Base-by-base conservation (phyloP, 2,888 invertebrate genomes). In the Lasioglossum oenotherae region DNA sequence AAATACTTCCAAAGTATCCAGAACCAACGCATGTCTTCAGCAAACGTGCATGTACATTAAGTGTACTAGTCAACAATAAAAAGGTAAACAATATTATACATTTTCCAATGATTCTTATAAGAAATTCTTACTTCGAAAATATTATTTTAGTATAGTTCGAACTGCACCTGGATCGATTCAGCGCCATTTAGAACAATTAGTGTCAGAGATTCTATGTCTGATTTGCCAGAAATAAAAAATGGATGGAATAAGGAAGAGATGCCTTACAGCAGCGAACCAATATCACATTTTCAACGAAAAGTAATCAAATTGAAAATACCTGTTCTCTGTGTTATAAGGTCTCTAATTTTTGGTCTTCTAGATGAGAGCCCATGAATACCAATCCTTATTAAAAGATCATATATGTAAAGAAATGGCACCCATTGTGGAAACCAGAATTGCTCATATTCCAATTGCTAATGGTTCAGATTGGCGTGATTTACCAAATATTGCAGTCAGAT, bases 381-480 rank as follows among this genome's bases (percentile, higher is more conserved):
- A 96, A 83, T 96, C 96, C 0, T 95, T 96, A 82, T 93, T 97
- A 57, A 95, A 96, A 14, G 98, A 98, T 94, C 98, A 98, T 92
- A 96, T 98, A 85, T 98, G 98, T 93, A 98, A 98, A 94, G 97
- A 98, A 92, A 98, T 98, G 98, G 97, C 97, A 57, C 96, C 97
- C 0, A 94, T 98, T 53, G 97, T 98, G 2, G 97, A 97, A 94
- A 97, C 97, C 0, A 96, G 98, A 80, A 98, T 98, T 93, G 95
- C 96, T 38, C 96, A 97, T 86, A 97, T 98, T 81, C 98, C 98
- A 0, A 96, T 96, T 0, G 96, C 96, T 4, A 96, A 97, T 0
- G 98, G 98, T 1, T 97, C 98, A 0, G 98, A 98, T 94, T 98
- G 98, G 98, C 96, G 98, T 71, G 98, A 98, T 94, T 95, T 98